These are phyloP conservation scores for Conomelus anceps DNA, from an alignment of 2,888 invertebrate species.

Conservation along the genomic window DNA sequence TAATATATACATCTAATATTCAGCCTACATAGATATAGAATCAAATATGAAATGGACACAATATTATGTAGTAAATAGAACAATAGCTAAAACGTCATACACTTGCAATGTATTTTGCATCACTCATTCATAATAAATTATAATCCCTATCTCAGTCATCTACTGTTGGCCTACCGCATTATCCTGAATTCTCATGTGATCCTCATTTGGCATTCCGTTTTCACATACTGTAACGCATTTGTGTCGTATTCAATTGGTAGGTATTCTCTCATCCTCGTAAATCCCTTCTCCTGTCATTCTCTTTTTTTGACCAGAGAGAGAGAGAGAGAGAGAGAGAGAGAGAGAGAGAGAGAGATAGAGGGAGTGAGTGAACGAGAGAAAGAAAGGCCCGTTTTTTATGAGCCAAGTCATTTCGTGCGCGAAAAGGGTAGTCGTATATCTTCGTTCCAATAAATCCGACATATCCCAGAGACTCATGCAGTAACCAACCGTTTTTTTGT, in stretches of 20 bases:
- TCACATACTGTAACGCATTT: background rate
- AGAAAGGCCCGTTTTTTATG: background rate
- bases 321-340: too few species aligned
- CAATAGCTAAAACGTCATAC: too few species aligned
- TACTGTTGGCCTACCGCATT: background rate
- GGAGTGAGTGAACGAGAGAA: too few species aligned
- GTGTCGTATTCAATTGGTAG: background rate
- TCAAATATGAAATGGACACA: too few species aligned
- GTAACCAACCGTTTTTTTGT: too few species aligned
- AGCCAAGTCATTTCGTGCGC: background rate
- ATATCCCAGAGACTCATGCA: background rate
- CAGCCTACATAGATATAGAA: too few species aligned
- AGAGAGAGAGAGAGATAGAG: too few species aligned
- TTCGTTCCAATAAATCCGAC: background rate
- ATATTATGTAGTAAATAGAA: too few species aligned
- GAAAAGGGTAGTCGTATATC: background rate
- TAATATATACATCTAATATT: too few species aligned
- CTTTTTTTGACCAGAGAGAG: background rate
- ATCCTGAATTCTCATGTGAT: background rate
- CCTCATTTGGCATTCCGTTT: background rate
- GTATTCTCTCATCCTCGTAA: background rate
- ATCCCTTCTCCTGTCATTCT: background rate
- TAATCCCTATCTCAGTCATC: background rate
- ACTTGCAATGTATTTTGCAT: too few species aligned
- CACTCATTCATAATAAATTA: background rate